A percentile compares a stretch with the other conserved stretches of the same genome.
Conservation (phyloP, 1,140 invertebrate species). For the Dinothrombium tinctorium region DNA sequence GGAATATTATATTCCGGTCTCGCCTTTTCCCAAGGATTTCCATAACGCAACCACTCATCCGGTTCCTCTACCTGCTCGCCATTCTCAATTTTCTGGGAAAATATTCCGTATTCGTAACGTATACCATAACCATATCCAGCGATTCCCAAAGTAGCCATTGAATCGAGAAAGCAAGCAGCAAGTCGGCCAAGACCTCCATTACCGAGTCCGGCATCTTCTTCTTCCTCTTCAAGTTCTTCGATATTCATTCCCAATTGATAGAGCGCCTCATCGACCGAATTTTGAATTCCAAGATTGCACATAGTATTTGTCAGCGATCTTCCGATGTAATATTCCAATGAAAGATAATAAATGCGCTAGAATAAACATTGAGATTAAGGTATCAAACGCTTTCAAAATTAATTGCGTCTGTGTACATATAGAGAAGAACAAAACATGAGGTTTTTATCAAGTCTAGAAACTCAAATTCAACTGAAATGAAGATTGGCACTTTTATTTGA, state of each 20-base stretch:
- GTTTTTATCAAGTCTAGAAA: too few relatives aligned
- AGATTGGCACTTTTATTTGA: too few relatives aligned
- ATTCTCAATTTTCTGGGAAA: slow-evolving; percentile 81
- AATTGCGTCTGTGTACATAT: too few relatives aligned
- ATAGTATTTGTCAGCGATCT: slow-evolving; percentile 90
- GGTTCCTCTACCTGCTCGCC: slow-evolving; percentile 28
- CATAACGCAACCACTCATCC: slow-evolving; percentile 20
- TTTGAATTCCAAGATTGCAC: slow-evolving; percentile 95
- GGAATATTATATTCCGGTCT: slow-evolving; percentile 19
- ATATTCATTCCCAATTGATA: slow-evolving; percentile 82
- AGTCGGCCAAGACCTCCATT: slow-evolving; percentile 92
- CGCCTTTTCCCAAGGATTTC: slow-evolving; percentile 21
- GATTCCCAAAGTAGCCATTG: slow-evolving; percentile 92
- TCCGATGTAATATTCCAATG: slow-evolving; percentile 98
- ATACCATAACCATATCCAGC: slow-evolving; percentile 98
- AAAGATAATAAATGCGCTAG: slow-evolving; percentile 93
- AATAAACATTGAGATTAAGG: background rate
- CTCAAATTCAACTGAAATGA: too few relatives aligned
- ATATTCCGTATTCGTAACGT: slow-evolving; percentile 97
- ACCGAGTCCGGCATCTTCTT: slow-evolving; percentile 96
- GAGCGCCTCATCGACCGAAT: slow-evolving; percentile 23
- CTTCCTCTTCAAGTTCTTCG: slow-evolving; percentile 87
- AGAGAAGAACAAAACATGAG: too few relatives aligned
- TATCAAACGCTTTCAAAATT: background rate
- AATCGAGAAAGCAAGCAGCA: slow-evolving; percentile 94